Percentiles rank a stretch among this genome's conserved stretches.
These are phyloP conservation scores for Agrypnia vestita DNA, from an alignment of 1,140 invertebrate genomes.

Conservation along the genomic window DNA sequence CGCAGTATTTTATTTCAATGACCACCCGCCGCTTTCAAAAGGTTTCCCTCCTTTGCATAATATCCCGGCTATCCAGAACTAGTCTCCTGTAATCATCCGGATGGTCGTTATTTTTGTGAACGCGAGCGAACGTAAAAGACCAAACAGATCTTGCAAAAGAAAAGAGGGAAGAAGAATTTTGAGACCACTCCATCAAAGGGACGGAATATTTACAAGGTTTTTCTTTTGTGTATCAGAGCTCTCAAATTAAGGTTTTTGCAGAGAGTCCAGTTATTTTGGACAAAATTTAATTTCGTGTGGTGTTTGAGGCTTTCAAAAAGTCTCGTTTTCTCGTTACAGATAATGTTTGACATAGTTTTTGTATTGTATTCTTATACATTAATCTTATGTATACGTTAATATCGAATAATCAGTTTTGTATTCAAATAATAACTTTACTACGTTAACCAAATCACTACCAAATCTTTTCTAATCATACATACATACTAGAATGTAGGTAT, in stretches of 20 bases:
- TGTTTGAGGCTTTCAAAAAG: background rate
- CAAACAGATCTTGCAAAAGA: conserved; percentile 21
- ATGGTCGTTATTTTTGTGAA: conserved; percentile 73
- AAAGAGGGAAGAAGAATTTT: background rate
- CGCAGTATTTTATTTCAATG: conserved; percentile 53
- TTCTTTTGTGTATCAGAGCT: conserved; percentile 18
- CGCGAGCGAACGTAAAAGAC: conserved; percentile 67
- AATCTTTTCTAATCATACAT: too few relatives aligned
- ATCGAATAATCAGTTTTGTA: background rate
- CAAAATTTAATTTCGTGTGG: background rate
- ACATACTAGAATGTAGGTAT: too few relatives aligned
- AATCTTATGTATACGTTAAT: too few relatives aligned
- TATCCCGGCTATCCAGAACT: conserved; percentile 44
- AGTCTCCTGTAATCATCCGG: conserved; percentile 48
- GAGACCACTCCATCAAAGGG: conserved; percentile 35
- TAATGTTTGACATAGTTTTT: background rate
- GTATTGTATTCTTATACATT: background rate
- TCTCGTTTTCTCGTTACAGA: background rate
- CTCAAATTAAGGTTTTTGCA: background rate
- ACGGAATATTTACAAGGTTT: background rate
- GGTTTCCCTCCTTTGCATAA: conserved; percentile 56
- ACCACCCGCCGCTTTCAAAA: conserved; percentile 48
- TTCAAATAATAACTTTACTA: too few relatives aligned
- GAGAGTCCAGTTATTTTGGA: background rate
- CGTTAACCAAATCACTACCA: too few relatives aligned